Conservation (phyloP, 2,113 vertebrate genomes). For the Callocephalon fimbriatum region DNA sequence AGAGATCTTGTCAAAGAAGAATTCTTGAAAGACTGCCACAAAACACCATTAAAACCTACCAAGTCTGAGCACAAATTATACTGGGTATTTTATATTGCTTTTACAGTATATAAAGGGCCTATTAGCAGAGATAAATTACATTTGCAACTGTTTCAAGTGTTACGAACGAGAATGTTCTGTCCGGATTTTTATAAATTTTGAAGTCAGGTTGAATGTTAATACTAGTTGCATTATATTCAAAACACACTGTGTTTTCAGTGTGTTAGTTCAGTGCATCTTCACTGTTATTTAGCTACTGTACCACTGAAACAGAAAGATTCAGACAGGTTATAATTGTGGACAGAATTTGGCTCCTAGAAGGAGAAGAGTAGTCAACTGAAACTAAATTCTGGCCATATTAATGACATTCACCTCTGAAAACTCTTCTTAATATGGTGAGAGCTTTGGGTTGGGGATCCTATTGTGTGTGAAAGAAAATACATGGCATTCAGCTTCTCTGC, state of each 20-base stretch:
- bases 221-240: not conserved
- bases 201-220: not conserved
- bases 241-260: rapidly evolving
- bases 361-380: not conserved
- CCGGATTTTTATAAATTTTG: not conserved
- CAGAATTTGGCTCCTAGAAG: not conserved
- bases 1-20: not conserved
- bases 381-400: not conserved
- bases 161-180: not conserved
- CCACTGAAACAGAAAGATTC: not conserved
- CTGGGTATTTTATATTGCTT: not conserved
- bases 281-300: not conserved
- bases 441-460: not conserved
- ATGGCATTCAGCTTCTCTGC: not conserved
- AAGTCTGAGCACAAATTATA: not conserved
- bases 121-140: not conserved
- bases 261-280: not conserved
- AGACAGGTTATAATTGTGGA: not conserved
- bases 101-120: not conserved
- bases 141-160: not conserved
- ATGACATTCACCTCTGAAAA: not conserved
- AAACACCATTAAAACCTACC: not conserved
- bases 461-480: not conserved
- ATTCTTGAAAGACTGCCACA: not conserved
- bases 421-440: not conserved